These are phyloP conservation scores for Drepana falcataria DNA, from an alignment of 2,888 invertebrate species.

Conservation along the genomic window DNA sequence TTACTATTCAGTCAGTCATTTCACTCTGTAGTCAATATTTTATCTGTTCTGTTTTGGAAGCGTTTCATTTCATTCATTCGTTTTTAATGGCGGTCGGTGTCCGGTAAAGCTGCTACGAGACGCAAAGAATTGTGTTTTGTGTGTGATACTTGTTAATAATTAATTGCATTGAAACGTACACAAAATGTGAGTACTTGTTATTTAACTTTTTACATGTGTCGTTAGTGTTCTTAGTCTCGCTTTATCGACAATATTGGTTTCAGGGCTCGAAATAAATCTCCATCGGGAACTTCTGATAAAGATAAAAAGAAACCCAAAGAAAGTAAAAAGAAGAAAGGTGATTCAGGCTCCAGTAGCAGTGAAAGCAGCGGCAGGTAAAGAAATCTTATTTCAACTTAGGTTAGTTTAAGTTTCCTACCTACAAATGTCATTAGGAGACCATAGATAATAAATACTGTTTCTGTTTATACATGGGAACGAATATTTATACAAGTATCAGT, in stretches of 20 bases:
- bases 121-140: no score
- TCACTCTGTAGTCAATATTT: no score
- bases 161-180: no score
- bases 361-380: constrained; percentile 85
- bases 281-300: constrained; percentile 83
- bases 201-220: background rate
- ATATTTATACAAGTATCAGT: no score
- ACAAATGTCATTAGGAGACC: no score
- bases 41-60: no score
- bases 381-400: background rate
- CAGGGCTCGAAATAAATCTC: constrained; percentile 88
- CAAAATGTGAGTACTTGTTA: background rate
- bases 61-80: constrained; percentile 5
- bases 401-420: no score
- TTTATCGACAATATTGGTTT: constrained; percentile 12
- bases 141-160: no score
- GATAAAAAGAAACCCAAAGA: constrained; percentile 83
- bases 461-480: no score
- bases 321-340: constrained; percentile 82
- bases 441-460: no score
- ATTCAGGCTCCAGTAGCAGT: constrained; percentile 88
- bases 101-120: background rate
- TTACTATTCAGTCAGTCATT: no score
- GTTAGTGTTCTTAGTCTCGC: background rate
- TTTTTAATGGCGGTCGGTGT: constrained; percentile 10